Conservation (phyloP, 2,113 vertebrate species). For the Chionomys nivalis region DNA sequence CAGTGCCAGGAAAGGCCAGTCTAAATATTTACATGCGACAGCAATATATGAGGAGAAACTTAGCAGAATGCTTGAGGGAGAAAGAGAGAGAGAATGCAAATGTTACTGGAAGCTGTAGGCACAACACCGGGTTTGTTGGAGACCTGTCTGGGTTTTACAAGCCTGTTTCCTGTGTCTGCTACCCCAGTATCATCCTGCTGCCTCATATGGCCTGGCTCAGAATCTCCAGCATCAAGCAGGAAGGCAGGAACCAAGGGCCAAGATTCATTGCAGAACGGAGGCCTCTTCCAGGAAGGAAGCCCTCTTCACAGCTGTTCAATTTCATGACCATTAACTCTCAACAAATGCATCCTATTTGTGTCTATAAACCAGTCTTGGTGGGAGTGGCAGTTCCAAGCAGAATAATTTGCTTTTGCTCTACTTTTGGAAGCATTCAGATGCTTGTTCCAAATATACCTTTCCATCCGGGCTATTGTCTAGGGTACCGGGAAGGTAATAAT, state of each 20-base stretch:
- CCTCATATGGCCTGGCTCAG: constrained; percentile 63
- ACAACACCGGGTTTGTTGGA: constrained; percentile 74
- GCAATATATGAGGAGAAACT: constrained; percentile 48
- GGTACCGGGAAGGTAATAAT: not conserved
- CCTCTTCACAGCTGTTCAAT: constrained; percentile 23
- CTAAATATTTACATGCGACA: constrained; percentile 62
- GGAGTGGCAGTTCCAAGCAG: constrained; percentile 29
- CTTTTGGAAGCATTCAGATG: constrained; percentile 29
- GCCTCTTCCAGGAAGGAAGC: constrained; percentile 9
- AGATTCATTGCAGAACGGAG: not conserved
- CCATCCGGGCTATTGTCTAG: not conserved
- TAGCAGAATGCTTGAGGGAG: constrained; percentile 51
- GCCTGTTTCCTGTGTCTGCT: constrained; percentile 60
- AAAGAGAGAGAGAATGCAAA: not conserved
- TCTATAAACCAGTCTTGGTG: not conserved
- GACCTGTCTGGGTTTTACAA: constrained; percentile 69
- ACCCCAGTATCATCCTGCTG: constrained; percentile 54
- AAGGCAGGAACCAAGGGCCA: constrained; percentile 24
- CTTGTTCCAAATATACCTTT: constrained; percentile 29
- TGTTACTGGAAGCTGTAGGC: constrained; percentile 68
- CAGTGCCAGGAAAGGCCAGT: constrained; percentile 66
- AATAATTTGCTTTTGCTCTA: constrained; percentile 30
- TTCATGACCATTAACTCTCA: constrained; percentile 44
- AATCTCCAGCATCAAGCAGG: constrained; percentile 34
- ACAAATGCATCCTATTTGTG: not conserved